A percentile compares a stretch with the other conserved stretches of the same genome.
Evolutionary conservation across 2,888 invertebrate genomes (phyloP).

Genomic region (Lomographa bimaculata): DNA sequence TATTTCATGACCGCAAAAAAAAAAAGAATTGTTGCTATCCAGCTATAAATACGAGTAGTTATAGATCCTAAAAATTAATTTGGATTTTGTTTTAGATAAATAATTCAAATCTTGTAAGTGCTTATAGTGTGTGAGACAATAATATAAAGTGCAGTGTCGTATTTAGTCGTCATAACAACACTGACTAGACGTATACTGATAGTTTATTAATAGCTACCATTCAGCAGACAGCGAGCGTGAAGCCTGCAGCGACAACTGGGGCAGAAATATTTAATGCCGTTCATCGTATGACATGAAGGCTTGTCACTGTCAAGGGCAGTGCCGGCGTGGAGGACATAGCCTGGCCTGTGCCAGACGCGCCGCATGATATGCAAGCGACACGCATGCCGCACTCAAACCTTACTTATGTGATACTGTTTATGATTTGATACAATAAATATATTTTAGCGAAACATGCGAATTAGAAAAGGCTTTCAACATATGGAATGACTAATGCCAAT

Average conservation of each 20-base stretch:
- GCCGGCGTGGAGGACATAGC: constrained; percentile 23
- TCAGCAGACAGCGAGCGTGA: constrained; percentile 12
- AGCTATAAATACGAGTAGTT: no score
- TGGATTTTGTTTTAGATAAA: no score
- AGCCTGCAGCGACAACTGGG: constrained; percentile 25
- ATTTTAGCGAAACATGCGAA: no score
- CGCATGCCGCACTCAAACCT: constrained; percentile 22
- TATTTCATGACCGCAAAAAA: no score
- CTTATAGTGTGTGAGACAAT: no score
- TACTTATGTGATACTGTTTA: no score
- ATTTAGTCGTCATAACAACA: background rate
- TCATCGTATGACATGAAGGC: constrained; percentile 22
- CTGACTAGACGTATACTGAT: background rate
- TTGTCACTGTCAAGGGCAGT: constrained; percentile 44
- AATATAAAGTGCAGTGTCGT: background rate
- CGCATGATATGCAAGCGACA: constrained; percentile 22
- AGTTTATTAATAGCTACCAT: constrained; percentile 8
- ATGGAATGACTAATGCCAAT: no score
- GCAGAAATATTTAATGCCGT: constrained; percentile 31
- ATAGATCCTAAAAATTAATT: no score
- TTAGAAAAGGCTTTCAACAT: no score
- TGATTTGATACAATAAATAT: no score
- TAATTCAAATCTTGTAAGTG: no score
- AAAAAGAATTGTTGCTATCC: no score
- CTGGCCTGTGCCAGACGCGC: constrained; percentile 11